phyloP scores from a whole-genome alignment of 2,113 vertebrate genomes.

The Noturus placidus region DNA sequence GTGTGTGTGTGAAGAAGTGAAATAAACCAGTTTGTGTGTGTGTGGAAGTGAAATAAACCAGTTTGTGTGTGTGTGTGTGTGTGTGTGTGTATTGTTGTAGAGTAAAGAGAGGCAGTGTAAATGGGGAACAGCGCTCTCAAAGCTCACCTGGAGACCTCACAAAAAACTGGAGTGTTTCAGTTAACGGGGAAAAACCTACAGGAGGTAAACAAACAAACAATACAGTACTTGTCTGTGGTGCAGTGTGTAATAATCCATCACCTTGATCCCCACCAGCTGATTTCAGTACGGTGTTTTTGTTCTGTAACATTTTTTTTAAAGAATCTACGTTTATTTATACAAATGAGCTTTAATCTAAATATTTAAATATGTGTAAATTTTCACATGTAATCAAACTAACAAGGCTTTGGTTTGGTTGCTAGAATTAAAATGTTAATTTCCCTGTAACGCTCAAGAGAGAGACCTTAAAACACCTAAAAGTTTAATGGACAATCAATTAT shows the following conservation, averaged over 20 bases:
- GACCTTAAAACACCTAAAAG: not conserved
- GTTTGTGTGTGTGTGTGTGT: not conserved
- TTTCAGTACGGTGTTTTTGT: not conserved
- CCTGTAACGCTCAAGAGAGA: not conserved
- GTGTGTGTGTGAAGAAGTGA: not conserved
- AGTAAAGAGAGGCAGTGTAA: slow-evolving; percentile 30
- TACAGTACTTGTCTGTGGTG: too few relatives aligned
- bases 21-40: slow-evolving; percentile 61
- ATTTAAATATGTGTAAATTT: not conserved
- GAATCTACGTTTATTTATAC: not conserved
- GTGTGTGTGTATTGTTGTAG: not conserved
- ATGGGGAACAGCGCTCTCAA: slow-evolving; percentile 98
- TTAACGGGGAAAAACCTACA: slow-evolving; percentile 86
- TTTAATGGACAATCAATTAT: not conserved
- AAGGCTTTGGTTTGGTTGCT: not conserved
- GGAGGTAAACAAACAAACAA: slow-evolving; percentile 76
- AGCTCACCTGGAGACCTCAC: slow-evolving; percentile 94
- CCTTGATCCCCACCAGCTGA: not conserved
- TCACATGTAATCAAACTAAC: not conserved
- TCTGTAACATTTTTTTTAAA: not conserved
- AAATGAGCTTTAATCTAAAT: not conserved
- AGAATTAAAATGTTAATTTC: not conserved
- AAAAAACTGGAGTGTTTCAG: slow-evolving; percentile 98
- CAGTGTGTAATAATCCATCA: too few relatives aligned
- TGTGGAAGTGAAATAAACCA: not conserved